These are phyloP conservation scores for Scolopax mira DNA, from an alignment of 2,113 vertebrate species.

Conservation along the genomic window DNA sequence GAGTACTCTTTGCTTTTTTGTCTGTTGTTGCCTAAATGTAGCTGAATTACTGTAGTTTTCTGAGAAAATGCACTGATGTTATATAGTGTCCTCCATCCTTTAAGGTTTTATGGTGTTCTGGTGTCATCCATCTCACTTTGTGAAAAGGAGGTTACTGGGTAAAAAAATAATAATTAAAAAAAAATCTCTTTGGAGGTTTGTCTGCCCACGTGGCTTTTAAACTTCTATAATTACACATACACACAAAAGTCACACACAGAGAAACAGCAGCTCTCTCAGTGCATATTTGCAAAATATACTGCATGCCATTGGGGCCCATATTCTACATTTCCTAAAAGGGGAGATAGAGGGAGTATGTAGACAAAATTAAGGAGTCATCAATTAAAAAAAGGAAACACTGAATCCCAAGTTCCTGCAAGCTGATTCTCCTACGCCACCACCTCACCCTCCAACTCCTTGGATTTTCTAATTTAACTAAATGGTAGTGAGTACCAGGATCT, in stretches of 20 bases:
- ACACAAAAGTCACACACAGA: not conserved
- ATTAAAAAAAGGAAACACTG: not conserved
- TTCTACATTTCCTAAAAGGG: not conserved
- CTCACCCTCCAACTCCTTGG: not conserved
- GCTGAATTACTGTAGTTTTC: not conserved
- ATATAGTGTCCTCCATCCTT: not conserved
- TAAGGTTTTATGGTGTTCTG: not conserved
- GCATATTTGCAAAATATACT: not conserved
- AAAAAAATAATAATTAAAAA: not conserved
- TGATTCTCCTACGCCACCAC: too few species aligned
- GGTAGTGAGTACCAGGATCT: not conserved
- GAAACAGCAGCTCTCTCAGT: not conserved
- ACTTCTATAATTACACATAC: not conserved
- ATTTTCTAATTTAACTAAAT: not conserved
- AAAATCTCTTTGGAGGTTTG: not conserved
- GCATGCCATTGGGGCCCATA: too few species aligned
- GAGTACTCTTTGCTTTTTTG: not conserved
- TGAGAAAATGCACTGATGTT: not conserved
- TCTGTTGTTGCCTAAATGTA: not conserved
- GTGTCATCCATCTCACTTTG: not conserved
- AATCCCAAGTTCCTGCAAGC: not conserved
- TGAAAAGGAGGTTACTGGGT: not conserved
- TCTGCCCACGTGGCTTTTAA: not conserved
- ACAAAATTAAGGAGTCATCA: not conserved
- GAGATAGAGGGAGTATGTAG: fast-evolving